Conservation (phyloP, 2,888 invertebrate genomes). For the Platycheirus rosarum region DNA sequence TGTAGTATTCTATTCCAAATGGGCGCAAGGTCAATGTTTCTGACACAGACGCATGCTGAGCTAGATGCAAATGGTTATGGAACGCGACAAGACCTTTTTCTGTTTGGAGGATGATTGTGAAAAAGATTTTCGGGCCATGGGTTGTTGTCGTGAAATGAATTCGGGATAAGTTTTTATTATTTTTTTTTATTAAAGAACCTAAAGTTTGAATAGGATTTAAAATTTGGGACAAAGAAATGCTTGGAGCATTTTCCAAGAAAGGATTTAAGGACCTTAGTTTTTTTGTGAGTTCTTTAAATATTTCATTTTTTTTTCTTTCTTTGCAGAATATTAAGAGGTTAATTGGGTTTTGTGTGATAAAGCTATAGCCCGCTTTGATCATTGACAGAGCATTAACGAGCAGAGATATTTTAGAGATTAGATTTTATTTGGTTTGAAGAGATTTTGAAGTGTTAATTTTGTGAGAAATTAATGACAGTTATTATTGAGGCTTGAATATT, state of each 20-base stretch:
- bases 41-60: slow-evolving; percentile 71
- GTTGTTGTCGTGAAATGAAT: slow-evolving; percentile 35
- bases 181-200: slow-evolving; percentile 3
- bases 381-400: no score
- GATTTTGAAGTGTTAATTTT: no score
- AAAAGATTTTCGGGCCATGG: slow-evolving; percentile 12
- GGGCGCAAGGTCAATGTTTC: slow-evolving; percentile 70
- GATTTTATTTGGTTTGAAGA: no score
- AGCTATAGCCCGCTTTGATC: no score
- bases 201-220: slow-evolving; percentile 12
- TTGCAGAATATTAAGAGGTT: no score
- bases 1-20: slow-evolving; percentile 35
- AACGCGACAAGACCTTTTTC: slow-evolving; percentile 31
- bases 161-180: slow-evolving; percentile 20
- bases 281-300: no score
- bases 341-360: no score
- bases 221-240: slow-evolving; percentile 5
- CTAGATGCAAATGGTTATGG: slow-evolving; percentile 51
- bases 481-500: no score
- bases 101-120: slow-evolving; percentile 5
- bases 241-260: slow-evolving; percentile 29
- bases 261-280: no score
- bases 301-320: no score
- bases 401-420: no score
- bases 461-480: no score